These are phyloP conservation scores for Chloroceryle amazona DNA, from an alignment of 2,797 vertebrate species.

Conservation along the genomic window DNA sequence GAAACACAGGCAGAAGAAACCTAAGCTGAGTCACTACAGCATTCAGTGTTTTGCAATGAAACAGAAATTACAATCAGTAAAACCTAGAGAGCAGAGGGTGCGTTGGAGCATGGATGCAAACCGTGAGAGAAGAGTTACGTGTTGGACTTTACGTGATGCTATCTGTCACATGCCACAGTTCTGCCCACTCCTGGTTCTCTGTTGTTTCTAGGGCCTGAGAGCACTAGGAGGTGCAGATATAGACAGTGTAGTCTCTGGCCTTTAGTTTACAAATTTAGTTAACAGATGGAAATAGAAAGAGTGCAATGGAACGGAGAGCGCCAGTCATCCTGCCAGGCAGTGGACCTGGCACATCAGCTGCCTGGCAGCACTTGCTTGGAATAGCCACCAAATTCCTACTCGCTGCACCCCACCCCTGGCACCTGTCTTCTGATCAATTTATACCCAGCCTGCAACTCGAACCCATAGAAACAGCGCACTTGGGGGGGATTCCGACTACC, in stretches of 20 bases:
- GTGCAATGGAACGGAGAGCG: background rate
- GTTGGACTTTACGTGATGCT: background rate
- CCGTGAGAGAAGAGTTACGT: background rate
- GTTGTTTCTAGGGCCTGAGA: background rate
- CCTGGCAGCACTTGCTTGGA: background rate
- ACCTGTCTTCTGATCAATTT: slow-evolving; percentile 11
- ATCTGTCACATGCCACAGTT: background rate
- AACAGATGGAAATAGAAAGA: background rate
- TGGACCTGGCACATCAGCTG: background rate
- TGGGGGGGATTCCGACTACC: background rate
- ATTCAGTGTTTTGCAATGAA: background rate
- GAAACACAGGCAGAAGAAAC: background rate
- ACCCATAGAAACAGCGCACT: background rate
- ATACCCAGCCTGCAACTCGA: slow-evolving; percentile 26
- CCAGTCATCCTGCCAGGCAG: background rate
- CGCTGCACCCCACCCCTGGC: background rate
- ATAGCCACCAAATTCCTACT: background rate
- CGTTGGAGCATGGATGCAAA: background rate
- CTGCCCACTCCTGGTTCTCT: background rate
- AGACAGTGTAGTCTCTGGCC: background rate
- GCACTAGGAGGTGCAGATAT: background rate
- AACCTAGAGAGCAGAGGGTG: background rate
- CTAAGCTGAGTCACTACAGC: background rate
- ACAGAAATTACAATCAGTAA: background rate
- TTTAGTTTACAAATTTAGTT: background rate